Base-by-base conservation (phyloP, 2,797 vertebrate species). In the Valencia hispanica region DNA sequence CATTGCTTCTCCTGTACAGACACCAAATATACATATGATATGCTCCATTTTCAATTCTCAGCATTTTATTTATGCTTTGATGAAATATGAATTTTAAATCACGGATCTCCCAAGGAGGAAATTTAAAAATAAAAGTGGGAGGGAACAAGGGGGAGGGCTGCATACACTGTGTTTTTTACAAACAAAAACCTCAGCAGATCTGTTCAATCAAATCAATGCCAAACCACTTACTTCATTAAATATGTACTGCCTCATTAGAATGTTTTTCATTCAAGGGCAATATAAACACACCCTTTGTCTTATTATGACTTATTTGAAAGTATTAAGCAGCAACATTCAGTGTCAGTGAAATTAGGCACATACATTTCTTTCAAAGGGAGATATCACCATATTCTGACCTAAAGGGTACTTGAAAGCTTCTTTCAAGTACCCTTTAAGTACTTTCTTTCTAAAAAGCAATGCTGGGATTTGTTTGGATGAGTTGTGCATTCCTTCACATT, bases 81-180 rank as follows among this genome's bases (percentile, higher is more conserved):
- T 89, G 75, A 91, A 90, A 84, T 81, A 83, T 88, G 79, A 87
- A 88, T 92, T 90, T 88, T 84, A 88, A 90, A 88, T 89, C 79
- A 18, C 79, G 0, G 66, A 87, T 90, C 86, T 90, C 88, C 71
- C 78, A 85, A 83, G 89, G 69, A 81, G 57, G 74, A 83, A 61
- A 83, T 83, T 79, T 39, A 72, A 84, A 87, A 88, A 85, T 87
- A 88, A 88, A 83, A 80, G 70, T 9, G 39, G 22, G 30, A 11
- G 22, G 53, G 22, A 78, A 77, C 5, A 17, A 74, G 73, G 61
- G 81, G 70, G 73, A 77, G 77, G 70, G 68, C 9, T 51, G 39
- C 71, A 76, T 76, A 75, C 75, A 11, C 51, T n/a, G 59, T 39
- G 48, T 53, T 79, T 74, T 57, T 80, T 85, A 77, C 80, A 80